A percentile compares a stretch with the other conserved stretches of the same genome.
Evolutionary conservation across 2,888 invertebrate genomes (phyloP).

Genomic region (Itoplectis maculator): DNA sequence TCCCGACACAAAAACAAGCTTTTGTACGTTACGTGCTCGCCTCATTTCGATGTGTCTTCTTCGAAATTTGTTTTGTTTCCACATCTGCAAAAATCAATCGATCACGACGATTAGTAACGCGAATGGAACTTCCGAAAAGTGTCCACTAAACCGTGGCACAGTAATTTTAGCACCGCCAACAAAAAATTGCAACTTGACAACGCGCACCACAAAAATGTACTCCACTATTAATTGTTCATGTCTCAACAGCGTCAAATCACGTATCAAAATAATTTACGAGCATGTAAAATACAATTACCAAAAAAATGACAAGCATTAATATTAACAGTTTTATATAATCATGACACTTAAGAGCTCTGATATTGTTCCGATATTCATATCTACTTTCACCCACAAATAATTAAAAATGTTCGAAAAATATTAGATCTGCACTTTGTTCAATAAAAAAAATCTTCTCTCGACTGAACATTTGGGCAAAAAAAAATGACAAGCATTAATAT

Average conservation of each 20-base stretch:
- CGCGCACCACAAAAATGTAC: not conserved
- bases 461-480: too few relatives aligned
- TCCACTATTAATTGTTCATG: not conserved
- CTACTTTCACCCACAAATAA: too few relatives aligned
- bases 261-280: not conserved
- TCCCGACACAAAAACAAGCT: conserved; percentile 46
- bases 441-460: too few relatives aligned
- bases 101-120: conserved; percentile 6
- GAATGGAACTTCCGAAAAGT: not conserved
- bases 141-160: too few relatives aligned
- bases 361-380: too few relatives aligned
- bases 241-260: too few relatives aligned
- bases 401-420: too few relatives aligned
- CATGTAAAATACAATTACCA: not conserved
- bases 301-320: not conserved
- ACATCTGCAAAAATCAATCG: conserved; percentile 47
- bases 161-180: too few relatives aligned
- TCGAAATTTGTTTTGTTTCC: conserved; percentile 20
- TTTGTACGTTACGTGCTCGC: conserved; percentile 71
- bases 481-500: not conserved
- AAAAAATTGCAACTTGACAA: not conserved
- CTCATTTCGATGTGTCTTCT: conserved; percentile 14
- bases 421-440: not conserved
- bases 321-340: not conserved
- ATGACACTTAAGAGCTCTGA: too few relatives aligned